Percentiles rank a stretch among this genome's conserved stretches.
Evolutionary conservation across 64 coral and sea anemone genomes (phyloP).

Genomic region (Stichodactyla mertensii): DNA sequence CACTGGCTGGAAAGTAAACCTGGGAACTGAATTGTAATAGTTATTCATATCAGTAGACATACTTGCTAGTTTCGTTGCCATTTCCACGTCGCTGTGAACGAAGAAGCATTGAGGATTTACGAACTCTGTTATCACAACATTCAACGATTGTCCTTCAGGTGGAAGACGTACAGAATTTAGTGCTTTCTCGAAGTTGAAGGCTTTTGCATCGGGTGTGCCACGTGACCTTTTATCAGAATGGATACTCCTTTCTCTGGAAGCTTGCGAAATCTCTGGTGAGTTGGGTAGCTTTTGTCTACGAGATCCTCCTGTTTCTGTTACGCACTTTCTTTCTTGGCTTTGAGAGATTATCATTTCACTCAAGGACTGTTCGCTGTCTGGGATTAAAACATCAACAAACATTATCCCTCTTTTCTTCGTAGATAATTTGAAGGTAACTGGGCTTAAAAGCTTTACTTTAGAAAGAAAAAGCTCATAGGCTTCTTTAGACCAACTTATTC

Average conservation of each 20-base stretch:
- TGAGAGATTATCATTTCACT: not conserved
- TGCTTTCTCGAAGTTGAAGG: not conserved
- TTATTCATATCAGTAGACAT: slow-evolving; percentile 37
- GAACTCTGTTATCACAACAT: slow-evolving; percentile 41
- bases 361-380: not conserved
- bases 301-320: not conserved
- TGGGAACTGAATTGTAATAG: not conserved
- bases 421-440: not conserved
- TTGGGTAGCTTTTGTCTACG: not conserved
- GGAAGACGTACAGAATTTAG: slow-evolving; percentile 6
- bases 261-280: not conserved
- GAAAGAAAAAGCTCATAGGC: slow-evolving; percentile 46
- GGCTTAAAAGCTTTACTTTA: not conserved
- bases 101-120: slow-evolving; percentile 21
- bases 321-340: not conserved
- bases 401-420: not conserved
- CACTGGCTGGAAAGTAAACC: not conserved
- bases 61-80: not conserved
- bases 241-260: not conserved
- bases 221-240: too few relatives aligned
- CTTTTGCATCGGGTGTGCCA: not conserved
- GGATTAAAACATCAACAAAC: not conserved
- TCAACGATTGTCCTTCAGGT: slow-evolving; percentile 10
- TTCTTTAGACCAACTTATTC: slow-evolving; percentile 41
- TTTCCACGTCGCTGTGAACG: slow-evolving; percentile 23